Base-by-base conservation (phyloP, 1,140 invertebrate genomes). In the Lysiphlebus fabarum region DNA sequence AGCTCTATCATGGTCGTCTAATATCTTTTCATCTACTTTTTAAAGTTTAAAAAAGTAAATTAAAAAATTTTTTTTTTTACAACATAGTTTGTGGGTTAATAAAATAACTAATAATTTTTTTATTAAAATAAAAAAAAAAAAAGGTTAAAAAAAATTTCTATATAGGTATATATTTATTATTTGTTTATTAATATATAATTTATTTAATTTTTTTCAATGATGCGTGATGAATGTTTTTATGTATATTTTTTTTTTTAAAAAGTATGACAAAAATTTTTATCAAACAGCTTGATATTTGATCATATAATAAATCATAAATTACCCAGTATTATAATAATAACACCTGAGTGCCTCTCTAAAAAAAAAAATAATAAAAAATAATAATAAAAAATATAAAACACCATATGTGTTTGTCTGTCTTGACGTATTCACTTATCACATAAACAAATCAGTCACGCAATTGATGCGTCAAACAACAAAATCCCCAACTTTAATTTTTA, bases 301-400 rank as follows among this genome's bases (percentile, higher is more conserved):
- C 33, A 45, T 38, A 48, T 36, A 55, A 63, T 70, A 70, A 72
- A 72, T 72, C 66, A 70, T 70, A 65, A 59, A 68, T 69, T 69
- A 70, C 45, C 53, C 56, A 56, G 63, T 63, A 72, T 72, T 70
- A 70, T 61, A 61, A 72, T 70, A 70, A 72, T 70, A 70, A 72
- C 65, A 70, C 65, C 54, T 66, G 67, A 72, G 57, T 64, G 59
- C 48, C 50, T 45, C 43, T 57, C 36, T 14, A 33, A 17, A 7
- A 7, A 6, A 47, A 17, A n/a, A 7, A 54, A 43, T 54, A 10
- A 34, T 36, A 57, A 50, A 41, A 26, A 41, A 6, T 12, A 43
- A 44, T 55, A 58, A 33, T 37, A 42, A 53, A 11, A 54, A 53
- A 41, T 47, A 57, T 53, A 36, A 40, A 47, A 34, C 8, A 37